Percentiles rank a stretch among this genome's conserved stretches.
These are phyloP conservation scores for Entomyzon cyanotis DNA, from an alignment of 2,113 vertebrate genomes.

Conservation along the genomic window DNA sequence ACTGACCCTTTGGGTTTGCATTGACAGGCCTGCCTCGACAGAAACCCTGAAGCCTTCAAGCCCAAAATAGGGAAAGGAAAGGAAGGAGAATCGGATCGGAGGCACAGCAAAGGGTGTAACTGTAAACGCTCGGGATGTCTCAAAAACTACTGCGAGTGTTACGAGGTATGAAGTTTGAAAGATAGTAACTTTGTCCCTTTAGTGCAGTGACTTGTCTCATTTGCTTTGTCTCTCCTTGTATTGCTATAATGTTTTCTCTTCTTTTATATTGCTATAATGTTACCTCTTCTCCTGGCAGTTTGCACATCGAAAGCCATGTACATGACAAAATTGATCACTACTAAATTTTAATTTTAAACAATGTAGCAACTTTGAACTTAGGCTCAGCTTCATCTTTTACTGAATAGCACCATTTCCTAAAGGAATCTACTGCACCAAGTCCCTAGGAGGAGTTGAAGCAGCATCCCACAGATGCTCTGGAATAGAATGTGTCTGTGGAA, in stretches of 20 bases:
- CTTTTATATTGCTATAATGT: neutral
- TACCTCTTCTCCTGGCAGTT: neutral
- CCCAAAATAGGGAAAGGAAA: constrained; percentile 98
- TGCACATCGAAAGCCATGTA: neutral
- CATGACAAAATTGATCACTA: neutral
- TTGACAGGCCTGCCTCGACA: constrained; percentile 91
- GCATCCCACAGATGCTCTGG: neutral
- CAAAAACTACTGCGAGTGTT: constrained; percentile 99
- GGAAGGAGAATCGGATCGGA: constrained; percentile 92
- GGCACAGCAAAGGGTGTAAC: constrained; percentile 98
- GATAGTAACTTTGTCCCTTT: neutral
- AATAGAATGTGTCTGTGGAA: neutral
- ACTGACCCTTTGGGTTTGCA: constrained; percentile 37
- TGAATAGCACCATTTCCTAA: neutral
- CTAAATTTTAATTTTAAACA: neutral
- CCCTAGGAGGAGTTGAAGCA: neutral
- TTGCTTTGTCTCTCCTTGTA: neutral
- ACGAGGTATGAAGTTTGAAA: constrained; percentile 80
- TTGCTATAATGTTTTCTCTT: neutral
- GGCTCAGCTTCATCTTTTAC: neutral
- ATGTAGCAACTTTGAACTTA: neutral
- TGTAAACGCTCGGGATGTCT: constrained; percentile 96
- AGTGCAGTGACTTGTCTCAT: neutral
- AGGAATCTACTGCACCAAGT: neutral
- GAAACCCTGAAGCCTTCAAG: constrained; percentile 98